Evolutionary conservation across 2,888 invertebrate species (phyloP).

Genomic region (Petrophora chlorosata): DNA sequence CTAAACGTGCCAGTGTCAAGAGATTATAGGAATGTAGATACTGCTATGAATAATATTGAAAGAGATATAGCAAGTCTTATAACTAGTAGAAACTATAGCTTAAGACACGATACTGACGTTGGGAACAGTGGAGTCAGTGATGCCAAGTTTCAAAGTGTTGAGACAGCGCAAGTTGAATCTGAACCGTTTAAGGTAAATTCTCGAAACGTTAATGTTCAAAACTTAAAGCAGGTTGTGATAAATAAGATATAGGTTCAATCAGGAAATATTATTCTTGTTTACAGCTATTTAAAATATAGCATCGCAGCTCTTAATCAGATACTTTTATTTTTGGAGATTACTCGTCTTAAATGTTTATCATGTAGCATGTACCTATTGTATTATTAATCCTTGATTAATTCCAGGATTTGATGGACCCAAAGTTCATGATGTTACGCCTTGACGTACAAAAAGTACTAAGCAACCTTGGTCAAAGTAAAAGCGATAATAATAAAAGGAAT

Average conservation of each 20-base stretch:
- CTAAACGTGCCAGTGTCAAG: constrained; percentile 58
- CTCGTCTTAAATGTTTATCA: too few relatives aligned
- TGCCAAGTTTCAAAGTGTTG: constrained; percentile 38
- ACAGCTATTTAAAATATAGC: too few relatives aligned
- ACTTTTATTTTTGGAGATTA: too few relatives aligned
- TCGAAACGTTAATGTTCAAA: too few relatives aligned
- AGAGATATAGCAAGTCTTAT: constrained; percentile 69
- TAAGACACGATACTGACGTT: constrained; percentile 50
- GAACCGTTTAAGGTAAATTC: constrained; percentile 53
- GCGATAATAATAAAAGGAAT: constrained; percentile 43
- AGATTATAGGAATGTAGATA: constrained; percentile 56
- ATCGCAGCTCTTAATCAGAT: too few relatives aligned
- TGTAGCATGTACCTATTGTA: too few relatives aligned
- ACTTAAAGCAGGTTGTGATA: too few relatives aligned
- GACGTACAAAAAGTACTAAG: constrained; percentile 75
- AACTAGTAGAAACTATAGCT: constrained; percentile 57
- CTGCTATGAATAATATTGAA: constrained; percentile 65
- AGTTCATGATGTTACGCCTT: constrained; percentile 75
- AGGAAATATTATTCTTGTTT: too few relatives aligned
- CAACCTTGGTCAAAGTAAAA: constrained; percentile 63
- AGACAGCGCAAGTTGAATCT: constrained; percentile 42
- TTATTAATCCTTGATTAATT: constrained; percentile 38
- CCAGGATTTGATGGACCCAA: constrained; percentile 78
- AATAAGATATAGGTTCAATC: too few relatives aligned
- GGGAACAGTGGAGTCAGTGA: constrained; percentile 32